Conservation (phyloP, 1,140 invertebrate species). For the Lepidostoma basale region DNA sequence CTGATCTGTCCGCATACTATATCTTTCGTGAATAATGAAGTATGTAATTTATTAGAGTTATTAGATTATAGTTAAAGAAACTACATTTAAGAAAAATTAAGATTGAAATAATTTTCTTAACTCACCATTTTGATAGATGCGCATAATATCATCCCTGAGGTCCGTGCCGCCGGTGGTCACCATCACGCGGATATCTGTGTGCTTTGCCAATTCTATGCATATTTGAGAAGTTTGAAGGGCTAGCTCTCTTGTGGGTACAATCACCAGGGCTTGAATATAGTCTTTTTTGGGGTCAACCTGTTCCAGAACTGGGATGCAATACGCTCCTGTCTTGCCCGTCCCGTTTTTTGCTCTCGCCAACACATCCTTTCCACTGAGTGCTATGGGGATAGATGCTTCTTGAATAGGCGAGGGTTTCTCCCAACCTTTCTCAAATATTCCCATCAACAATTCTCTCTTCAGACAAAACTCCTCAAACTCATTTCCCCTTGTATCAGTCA, state of each 20-base stretch:
- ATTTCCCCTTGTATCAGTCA: conserved; percentile 98
- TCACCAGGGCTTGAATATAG: conserved; percentile 94
- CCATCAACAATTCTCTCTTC: conserved; percentile 97
- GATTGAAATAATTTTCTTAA: neutral
- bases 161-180: conserved; percentile 99
- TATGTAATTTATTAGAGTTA: too few species aligned
- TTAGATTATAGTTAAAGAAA: too few species aligned
- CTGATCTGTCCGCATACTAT: too few species aligned
- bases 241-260: conserved; percentile 98
- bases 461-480: conserved; percentile 99
- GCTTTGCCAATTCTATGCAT: conserved; percentile 97
- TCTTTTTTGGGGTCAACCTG: conserved; percentile 89
- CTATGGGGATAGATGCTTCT: conserved; percentile 98
- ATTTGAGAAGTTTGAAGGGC: conserved; percentile 99
- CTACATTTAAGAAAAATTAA: too few species aligned
- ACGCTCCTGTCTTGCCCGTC: conserved; percentile 99
- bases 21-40: too few species aligned
- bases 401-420: conserved; percentile 99
- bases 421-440: conserved; percentile 99
- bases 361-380: conserved; percentile 96
- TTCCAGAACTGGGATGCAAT: conserved; percentile 98
- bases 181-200: conserved; percentile 95
- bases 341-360: conserved; percentile 99
- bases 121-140: conserved; percentile 95
- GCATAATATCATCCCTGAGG: conserved; percentile 98